phyloP scores from a whole-genome alignment of 2,888 invertebrate genomes.

The Pseudococcus viburni region DNA sequence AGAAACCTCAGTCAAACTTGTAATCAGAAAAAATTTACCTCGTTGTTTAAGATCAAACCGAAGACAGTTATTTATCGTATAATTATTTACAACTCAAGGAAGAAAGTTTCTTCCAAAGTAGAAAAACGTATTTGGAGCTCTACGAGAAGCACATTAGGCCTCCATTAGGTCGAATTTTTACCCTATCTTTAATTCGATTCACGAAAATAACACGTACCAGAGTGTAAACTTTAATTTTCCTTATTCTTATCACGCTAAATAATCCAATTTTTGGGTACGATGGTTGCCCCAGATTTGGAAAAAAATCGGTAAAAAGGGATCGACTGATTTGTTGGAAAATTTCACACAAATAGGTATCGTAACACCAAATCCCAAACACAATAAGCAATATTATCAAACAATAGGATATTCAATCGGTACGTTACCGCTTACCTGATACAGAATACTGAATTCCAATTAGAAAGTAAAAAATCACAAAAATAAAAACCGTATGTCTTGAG shows the following conservation, averaged over 20 bases:
- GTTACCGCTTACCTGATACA: slow-evolving; percentile 63
- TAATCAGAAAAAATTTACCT: no score
- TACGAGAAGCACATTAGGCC: neutral
- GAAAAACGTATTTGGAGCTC: neutral
- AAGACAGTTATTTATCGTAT: neutral
- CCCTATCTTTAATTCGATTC: neutral
- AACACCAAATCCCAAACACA: neutral
- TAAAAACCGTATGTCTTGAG: slow-evolving; percentile 64
- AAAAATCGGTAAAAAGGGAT: neutral
- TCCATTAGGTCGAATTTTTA: neutral
- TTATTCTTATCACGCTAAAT: neutral
- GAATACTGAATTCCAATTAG: slow-evolving; percentile 66
- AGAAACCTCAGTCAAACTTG: no score
- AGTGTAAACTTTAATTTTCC: neutral
- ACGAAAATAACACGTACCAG: neutral
- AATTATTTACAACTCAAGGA: neutral
- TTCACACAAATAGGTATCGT: neutral
- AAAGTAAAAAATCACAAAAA: slow-evolving; percentile 65
- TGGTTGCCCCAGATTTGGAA: neutral
- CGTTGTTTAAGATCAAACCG: no score
- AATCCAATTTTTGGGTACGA: neutral
- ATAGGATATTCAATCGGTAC: neutral
- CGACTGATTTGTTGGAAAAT: neutral
- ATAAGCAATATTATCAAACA: neutral
- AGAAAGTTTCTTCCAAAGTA: neutral